Conservation (phyloP, 1,140 invertebrate genomes). For the Triops cancriformis region DNA sequence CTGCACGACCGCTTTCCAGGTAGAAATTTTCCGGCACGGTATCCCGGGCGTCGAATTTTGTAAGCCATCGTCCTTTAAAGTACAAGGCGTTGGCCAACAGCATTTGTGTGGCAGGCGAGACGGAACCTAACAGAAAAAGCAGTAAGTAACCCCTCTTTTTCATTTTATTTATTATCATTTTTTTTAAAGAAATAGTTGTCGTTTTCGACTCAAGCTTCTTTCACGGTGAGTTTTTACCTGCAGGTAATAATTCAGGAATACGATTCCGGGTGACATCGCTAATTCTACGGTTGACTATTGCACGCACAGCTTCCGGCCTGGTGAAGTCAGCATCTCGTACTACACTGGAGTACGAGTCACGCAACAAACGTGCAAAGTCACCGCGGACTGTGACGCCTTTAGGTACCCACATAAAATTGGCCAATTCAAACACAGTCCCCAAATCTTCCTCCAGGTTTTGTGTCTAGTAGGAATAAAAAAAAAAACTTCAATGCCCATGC, state of each 20-base stretch:
- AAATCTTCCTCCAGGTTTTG: not conserved
- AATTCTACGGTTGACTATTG: conserved; percentile 24
- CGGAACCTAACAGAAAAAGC: conserved; percentile 18
- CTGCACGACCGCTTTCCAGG: not conserved
- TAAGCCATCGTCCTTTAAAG: conserved; percentile 28
- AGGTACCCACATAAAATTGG: conserved; percentile 25
- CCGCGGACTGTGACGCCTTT: conserved; percentile 17
- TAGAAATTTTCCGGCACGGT: conserved; percentile 18
- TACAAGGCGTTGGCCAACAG: conserved; percentile 28
- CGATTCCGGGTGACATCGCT: conserved; percentile 15
- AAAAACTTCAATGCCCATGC: not conserved
- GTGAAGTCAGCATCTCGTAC: conserved; percentile 26
- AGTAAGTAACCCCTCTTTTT: not conserved
- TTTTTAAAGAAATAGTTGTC: too few species aligned
- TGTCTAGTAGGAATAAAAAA: not conserved
- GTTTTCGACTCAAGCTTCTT: too few species aligned
- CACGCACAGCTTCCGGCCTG: conserved; percentile 20
- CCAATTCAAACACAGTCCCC: conserved; percentile 11
- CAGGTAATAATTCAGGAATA: conserved; percentile 22
- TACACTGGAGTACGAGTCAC: conserved; percentile 14
- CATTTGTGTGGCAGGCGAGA: conserved; percentile 20
- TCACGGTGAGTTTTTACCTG: conserved; percentile 13
- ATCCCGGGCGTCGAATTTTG: conserved; percentile 21
- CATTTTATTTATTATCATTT: not conserved
- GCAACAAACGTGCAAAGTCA: conserved; percentile 20